Base-by-base conservation (phyloP, 2,888 invertebrate genomes). In the Zhengitettix transpicula region DNA sequence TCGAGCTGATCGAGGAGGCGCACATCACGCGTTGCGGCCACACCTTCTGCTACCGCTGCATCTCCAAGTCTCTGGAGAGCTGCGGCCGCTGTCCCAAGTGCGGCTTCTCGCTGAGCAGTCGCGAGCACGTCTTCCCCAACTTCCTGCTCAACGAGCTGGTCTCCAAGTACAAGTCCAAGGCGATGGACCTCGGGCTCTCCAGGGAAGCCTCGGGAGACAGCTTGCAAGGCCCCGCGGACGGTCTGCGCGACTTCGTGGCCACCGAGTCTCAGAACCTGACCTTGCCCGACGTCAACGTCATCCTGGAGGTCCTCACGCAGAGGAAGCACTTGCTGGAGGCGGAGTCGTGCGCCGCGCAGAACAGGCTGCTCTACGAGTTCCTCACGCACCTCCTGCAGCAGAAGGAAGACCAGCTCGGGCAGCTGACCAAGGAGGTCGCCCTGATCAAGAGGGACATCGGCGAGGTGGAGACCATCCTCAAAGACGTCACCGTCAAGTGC, bases 1-100 rank as follows among this genome's bases (percentile, higher is more conserved):
- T 92, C 73, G 89, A 91, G 71, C 75, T 89, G 56, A 89, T 94
- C 62, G 85, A 86, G 66, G 92, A 92, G 72, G 92, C 94, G 0
- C 86, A 91, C 72, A 90, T 94, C 68, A 93, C 93, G 0, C 83
- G 86, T 65, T 94, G 95, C 74, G 94, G 94, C 0, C 94, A 95
- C 71, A 92, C 92, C 1, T 95, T 90, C 75, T 95, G 95, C 73
- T 84, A 82, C 69, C 79, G 81, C 16, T 95, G 94, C 73, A 88
- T 94, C 56, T 73, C 75, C 17, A 80, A 79, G 65, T 81, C 84
- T 3, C 75, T 89, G 51, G 83, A 85, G 67, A 74, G 77, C 3
- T 78, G 76, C 62, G 81, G 82, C 61, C 77, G 86, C 55, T 94
- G 93, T 71, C 92, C 93, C 1, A 89, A 89, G 71, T 94, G 93